phyloP scores from a whole-genome alignment of 2,888 invertebrate species.

The Drosophila prostipennis region DNA sequence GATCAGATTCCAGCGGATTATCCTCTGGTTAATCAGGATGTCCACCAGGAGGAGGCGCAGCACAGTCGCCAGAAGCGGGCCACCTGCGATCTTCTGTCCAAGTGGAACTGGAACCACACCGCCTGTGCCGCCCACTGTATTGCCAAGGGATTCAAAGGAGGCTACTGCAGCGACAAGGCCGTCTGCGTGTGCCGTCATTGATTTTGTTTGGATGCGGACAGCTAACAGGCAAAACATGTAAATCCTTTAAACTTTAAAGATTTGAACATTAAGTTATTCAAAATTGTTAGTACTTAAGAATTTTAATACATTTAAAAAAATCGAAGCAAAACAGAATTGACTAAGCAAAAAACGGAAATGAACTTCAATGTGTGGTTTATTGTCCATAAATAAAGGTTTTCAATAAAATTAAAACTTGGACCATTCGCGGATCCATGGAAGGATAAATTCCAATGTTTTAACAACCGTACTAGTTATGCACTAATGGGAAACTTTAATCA shows the following conservation, averaged over 20 bases:
- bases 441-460: too few relatives aligned
- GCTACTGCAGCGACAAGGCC: conserved; percentile 81
- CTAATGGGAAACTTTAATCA: neutral
- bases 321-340: too few relatives aligned
- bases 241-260: neutral
- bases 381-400: too few relatives aligned
- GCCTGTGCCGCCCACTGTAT: conserved; percentile 84
- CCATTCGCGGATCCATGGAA: too few relatives aligned
- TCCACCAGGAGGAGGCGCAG: neutral
- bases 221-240: neutral
- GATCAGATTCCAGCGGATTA: neutral
- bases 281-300: neutral
- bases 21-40: neutral
- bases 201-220: neutral
- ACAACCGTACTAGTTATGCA: neutral
- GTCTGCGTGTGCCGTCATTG: conserved; percentile 32
- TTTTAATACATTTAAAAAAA: too few relatives aligned
- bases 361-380: too few relatives aligned
- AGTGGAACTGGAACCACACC: conserved; percentile 74
- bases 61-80: conserved; percentile 81
- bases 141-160: conserved; percentile 77
- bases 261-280: neutral
- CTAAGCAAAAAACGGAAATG: too few relatives aligned
- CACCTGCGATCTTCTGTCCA: conserved; percentile 84
- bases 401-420: too few relatives aligned